Conservation (phyloP, 2,888 invertebrate species). For the Cotesia congregata region DNA sequence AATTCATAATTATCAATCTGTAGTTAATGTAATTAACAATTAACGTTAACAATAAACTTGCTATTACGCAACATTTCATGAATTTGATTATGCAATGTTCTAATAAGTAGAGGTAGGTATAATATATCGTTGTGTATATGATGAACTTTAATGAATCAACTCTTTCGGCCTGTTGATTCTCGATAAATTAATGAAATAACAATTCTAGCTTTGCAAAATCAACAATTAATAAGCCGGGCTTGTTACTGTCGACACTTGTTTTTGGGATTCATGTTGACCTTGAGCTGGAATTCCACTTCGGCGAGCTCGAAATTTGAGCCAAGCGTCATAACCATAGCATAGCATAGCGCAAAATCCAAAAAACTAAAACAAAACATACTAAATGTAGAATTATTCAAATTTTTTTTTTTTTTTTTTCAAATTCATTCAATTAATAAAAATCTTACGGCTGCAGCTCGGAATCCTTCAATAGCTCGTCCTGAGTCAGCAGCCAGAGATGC, state of each 20-base stretch:
- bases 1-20: slow-evolving; percentile 5
- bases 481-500: slow-evolving; percentile 77
- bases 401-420: neutral
- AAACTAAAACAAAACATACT: slow-evolving; percentile 75
- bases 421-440: neutral
- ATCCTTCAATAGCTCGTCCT: slow-evolving; percentile 69
- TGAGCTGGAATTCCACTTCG: slow-evolving; percentile 81
- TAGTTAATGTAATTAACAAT: slow-evolving; percentile 22
- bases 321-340: slow-evolving; percentile 84
- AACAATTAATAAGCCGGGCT: slow-evolving; percentile 70
- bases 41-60: slow-evolving; percentile 9
- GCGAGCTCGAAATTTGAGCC: slow-evolving; percentile 81
- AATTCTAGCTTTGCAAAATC: neutral
- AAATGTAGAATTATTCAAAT: slow-evolving; percentile 48
- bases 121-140: slow-evolving; percentile 17
- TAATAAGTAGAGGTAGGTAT: slow-evolving; percentile 22
- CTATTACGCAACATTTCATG: slow-evolving; percentile 20
- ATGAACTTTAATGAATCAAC: neutral
- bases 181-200: slow-evolving; percentile 38
- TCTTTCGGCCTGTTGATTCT: neutral
- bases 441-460: slow-evolving; percentile 79
- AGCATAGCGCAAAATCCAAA: slow-evolving; percentile 88
- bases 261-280: slow-evolving; percentile 77
- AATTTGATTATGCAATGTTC: slow-evolving; percentile 5
- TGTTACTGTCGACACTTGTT: slow-evolving; percentile 75